Base-by-base conservation (phyloP, 2,888 invertebrate genomes). In the Cheilosia variabilis region DNA sequence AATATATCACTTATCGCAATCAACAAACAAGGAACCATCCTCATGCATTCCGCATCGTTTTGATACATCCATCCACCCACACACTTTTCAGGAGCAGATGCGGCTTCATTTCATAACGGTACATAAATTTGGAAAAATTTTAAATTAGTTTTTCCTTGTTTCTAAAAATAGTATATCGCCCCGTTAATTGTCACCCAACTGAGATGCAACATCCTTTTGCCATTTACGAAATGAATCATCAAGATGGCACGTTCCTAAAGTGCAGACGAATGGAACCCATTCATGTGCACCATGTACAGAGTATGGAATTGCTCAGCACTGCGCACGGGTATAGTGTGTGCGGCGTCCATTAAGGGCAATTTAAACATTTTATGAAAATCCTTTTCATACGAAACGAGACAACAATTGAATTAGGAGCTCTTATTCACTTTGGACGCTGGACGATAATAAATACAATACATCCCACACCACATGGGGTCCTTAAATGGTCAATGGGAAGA, bases 131-230 rank as follows among this genome's bases (percentile, higher is more conserved):
- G 68, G 50, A 72, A 86, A 86, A 86, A 81, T 77, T 34, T 65
- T 81, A 86, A 86, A 81, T 81, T 81, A 80, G 81, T 72, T 86
- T 86, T 77, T 78, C 66, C 63, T 86, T 81, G 81, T 86, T 77
- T 86, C 86, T 81, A 77, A 81, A 86, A 57, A 81, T 86, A 75
- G 63, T 66, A 63, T 57, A 63, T 57, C 41, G 50, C 62, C 55
- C 72, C 60, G 55, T 66, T 43, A 27, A 82, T 53, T 77, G 82
- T 72, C 68, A 55, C 71, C 10, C 19, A 5, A 68, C 19, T 22
- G 34, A 24, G 50, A 41, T 5, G n/a, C 55, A 63, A 79, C 68
- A 79, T 79, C 73, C 83, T 79, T 79, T 79, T 83, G 73, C 68
- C 69, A 83, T 79, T 83, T 79, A 69, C 63, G 24, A 71, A 69